These are phyloP conservation scores for Temnothorax ravouxi DNA, from an alignment of 2,888 invertebrate genomes.

Conservation along the genomic window DNA sequence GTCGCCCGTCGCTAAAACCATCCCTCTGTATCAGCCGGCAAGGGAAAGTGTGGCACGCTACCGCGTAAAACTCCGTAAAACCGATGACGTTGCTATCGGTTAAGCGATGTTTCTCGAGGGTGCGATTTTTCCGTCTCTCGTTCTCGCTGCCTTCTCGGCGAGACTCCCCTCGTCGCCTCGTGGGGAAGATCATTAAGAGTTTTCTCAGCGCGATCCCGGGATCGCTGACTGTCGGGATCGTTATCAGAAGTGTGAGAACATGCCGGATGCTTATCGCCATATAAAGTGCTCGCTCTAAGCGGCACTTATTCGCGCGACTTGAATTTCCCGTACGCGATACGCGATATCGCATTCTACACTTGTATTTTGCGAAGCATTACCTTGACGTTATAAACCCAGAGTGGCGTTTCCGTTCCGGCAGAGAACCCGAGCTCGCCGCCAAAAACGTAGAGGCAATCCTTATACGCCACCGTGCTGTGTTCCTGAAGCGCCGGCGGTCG, in stretches of 20 bases:
- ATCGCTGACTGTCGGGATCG: constrained; percentile 17
- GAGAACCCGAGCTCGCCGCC: constrained; percentile 95
- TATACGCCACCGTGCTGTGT: constrained; percentile 93
- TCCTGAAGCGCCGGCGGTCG: constrained; percentile 94
- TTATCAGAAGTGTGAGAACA: constrained; percentile 29
- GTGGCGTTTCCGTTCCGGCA: constrained; percentile 92
- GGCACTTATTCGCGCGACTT: not conserved
- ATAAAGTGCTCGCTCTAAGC: not conserved
- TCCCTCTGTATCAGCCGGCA: constrained; percentile 5
- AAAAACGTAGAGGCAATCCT: constrained; percentile 93
- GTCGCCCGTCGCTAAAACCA: constrained; percentile 55
- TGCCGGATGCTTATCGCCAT: not conserved
- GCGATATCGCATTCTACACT: not conserved
- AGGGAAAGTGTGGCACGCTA: constrained; percentile 35
- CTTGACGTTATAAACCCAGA: constrained; percentile 94
- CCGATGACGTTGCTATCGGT: constrained; percentile 83
- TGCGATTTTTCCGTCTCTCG: constrained; percentile 69
- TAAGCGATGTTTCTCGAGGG: constrained; percentile 79
- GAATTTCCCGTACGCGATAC: not conserved
- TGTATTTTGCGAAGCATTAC: constrained; percentile 84
- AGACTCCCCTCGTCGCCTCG: constrained; percentile 52
- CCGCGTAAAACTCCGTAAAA: constrained; percentile 73
- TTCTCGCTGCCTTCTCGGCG: constrained; percentile 53
- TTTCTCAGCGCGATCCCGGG: constrained; percentile 69
- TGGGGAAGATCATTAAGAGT: constrained; percentile 78